Percentiles rank a stretch among this genome's conserved stretches.
These are phyloP conservation scores for Trichopoda pennipes DNA, from an alignment of 2,888 invertebrate genomes.

Conservation along the genomic window DNA sequence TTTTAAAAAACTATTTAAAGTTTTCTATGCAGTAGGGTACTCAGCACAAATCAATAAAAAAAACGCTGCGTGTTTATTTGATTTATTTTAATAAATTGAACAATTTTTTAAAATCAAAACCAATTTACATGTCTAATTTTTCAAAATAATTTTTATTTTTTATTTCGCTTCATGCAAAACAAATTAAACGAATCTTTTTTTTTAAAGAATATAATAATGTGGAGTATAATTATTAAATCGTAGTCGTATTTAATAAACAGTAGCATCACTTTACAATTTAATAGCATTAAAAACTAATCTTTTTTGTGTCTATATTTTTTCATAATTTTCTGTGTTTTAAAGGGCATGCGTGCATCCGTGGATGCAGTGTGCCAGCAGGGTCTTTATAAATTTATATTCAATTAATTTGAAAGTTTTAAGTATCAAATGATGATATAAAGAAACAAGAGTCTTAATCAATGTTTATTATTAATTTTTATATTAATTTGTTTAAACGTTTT, in stretches of 20 bases:
- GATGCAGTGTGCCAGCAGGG: not conserved
- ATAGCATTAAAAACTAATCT: slow-evolving; percentile 7
- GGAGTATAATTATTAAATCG: not conserved
- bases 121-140: slow-evolving; percentile 53
- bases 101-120: slow-evolving; percentile 13
- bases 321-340: slow-evolving; percentile 45
- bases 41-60: not conserved
- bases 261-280: slow-evolving; percentile 55
- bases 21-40: slow-evolving; percentile 1
- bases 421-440: not conserved
- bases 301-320: not conserved
- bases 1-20: not conserved
- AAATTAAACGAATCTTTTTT: slow-evolving; percentile 39
- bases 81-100: slow-evolving; percentile 40
- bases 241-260: slow-evolving; percentile 37
- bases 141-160: not conserved
- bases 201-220: too few relatives aligned
- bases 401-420: not conserved
- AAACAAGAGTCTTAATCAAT: not conserved
- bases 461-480: slow-evolving; percentile 38
- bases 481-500: not conserved
- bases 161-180: not conserved
- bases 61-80: slow-evolving; percentile 48
- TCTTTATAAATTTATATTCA: slow-evolving; percentile 18
- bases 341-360: slow-evolving; percentile 34